phyloP scores from a whole-genome alignment of 2,888 invertebrate species.

The Disparrhopalites patrizii region DNA sequence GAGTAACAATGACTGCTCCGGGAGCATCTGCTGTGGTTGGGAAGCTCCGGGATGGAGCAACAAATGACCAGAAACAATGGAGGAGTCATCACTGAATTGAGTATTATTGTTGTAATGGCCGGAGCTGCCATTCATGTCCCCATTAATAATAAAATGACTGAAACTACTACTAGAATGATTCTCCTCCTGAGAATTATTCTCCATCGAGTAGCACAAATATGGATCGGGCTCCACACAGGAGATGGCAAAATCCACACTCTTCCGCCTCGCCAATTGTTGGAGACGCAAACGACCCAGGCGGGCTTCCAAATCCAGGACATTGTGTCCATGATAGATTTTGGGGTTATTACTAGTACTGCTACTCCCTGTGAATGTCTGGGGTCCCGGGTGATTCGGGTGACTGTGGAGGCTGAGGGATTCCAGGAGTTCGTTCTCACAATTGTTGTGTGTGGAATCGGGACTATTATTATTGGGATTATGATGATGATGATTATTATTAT shows the following conservation, averaged over 20 bases:
- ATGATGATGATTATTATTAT: not conserved
- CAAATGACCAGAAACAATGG: too few species aligned
- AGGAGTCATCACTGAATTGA: too few species aligned
- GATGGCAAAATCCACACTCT: conserved; percentile 48
- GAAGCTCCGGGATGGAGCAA: too few species aligned
- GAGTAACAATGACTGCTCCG: too few species aligned
- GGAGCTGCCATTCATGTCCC: too few species aligned
- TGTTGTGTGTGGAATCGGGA: too few species aligned
- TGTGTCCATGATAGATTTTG: conserved; percentile 35
- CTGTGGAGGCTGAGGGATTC: too few species aligned
- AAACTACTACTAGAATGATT: too few species aligned
- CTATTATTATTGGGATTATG: conserved; percentile 9
- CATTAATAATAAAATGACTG: too few species aligned
- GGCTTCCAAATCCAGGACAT: conserved; percentile 45
- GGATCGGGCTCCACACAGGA: conserved; percentile 48
- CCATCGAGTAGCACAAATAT: conserved; percentile 42
- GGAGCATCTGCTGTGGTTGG: too few species aligned
- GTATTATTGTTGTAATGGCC: too few species aligned
- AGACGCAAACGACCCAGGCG: conserved; percentile 39
- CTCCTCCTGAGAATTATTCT: too few species aligned
- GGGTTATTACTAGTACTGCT: not conserved
- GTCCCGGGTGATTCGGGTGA: not conserved
- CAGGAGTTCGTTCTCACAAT: not conserved
- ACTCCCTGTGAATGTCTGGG: not conserved
- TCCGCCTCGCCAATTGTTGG: conserved; percentile 42